phyloP scores from a whole-genome alignment of 1,140 invertebrate genomes.

The roundworm (Caenorhabditis elegans) region DNA sequence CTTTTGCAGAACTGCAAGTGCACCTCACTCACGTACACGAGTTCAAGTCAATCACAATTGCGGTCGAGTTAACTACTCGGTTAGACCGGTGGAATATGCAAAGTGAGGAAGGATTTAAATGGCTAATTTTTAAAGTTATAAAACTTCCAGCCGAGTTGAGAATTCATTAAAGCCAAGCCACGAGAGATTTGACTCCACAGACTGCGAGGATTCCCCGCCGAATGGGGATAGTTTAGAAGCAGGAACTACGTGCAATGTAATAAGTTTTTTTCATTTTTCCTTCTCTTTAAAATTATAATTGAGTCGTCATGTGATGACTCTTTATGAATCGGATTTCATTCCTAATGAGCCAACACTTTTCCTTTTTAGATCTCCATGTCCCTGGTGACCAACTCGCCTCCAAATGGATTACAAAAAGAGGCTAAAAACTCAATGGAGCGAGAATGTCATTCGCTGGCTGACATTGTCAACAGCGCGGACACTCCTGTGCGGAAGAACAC shows the following conservation, averaged over 20 bases:
- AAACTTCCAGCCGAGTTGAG: conserved; percentile 19
- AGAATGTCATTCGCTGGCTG: conserved; percentile 54
- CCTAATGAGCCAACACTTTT: not conserved
- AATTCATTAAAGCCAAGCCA: not conserved
- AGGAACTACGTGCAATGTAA: not conserved
- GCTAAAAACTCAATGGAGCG: conserved; percentile 38
- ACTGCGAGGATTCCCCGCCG: conserved; percentile 37
- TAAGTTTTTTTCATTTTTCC: not conserved
- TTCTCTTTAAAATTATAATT: conserved; percentile 10
- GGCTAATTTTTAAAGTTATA: no score
- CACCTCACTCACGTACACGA: conserved; percentile 52
- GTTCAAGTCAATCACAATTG: conserved; percentile 37
- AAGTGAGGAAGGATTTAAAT: no score
- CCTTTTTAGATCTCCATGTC: conserved; percentile 19
- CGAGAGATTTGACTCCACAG: conserved; percentile 43
- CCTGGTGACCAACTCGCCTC: conserved; percentile 11
- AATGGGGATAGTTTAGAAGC: conserved; percentile 41
- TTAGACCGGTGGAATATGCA: conserved; percentile 39
- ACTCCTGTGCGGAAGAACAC: conserved; percentile 47
- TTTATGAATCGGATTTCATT: conserved; percentile 1
- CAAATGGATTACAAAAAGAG: conserved; percentile 24
- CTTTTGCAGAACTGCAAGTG: conserved; percentile 57
- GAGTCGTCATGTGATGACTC: not conserved
- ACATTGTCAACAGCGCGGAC: conserved; percentile 34
- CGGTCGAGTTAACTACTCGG: conserved; percentile 42